A percentile compares a stretch with the other conserved stretches of the same genome.
phyloP scores from a whole-genome alignment of 2,888 invertebrate species.

The Chromoteleia sp. region DNA sequence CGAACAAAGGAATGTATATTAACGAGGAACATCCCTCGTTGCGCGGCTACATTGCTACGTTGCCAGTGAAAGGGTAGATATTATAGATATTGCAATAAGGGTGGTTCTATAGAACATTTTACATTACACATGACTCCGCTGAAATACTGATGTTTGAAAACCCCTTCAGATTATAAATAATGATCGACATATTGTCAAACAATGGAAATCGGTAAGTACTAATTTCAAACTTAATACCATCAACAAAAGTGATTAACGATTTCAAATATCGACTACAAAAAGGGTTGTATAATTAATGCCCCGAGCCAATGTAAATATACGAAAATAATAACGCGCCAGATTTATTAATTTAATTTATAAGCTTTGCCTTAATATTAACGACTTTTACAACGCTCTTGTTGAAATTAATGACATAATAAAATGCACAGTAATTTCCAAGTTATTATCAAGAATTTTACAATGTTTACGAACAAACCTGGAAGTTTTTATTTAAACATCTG shows the following conservation, averaged over 20 bases:
- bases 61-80: conserved; percentile 57
- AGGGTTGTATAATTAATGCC: conserved; percentile 1
- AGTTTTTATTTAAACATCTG: conserved; percentile 4
- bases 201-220: conserved; percentile 24
- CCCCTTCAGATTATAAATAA: conserved; percentile 51
- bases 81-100: conserved; percentile 59
- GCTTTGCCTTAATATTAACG: background rate
- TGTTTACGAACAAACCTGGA: background rate
- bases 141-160: conserved; percentile 49
- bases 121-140: conserved; percentile 42
- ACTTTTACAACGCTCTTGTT: background rate
- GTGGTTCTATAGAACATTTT: conserved; percentile 51
- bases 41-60: conserved; percentile 47
- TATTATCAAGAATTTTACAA: conserved; percentile 11
- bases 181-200: conserved; percentile 36
- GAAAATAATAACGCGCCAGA: background rate
- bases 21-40: conserved; percentile 61
- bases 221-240: conserved; percentile 34
- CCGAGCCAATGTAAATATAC: background rate
- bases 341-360: background rate
- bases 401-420: conserved; percentile 1
- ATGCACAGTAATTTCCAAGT: conserved; percentile 1
- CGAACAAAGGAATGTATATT: conserved; percentile 65
- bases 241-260: conserved; percentile 32
- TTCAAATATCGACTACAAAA: background rate